Percentiles rank a stretch among this genome's conserved stretches.
Evolutionary conservation across 2,888 invertebrate genomes (phyloP).

Genomic region (Tetragonisca angustula): DNA sequence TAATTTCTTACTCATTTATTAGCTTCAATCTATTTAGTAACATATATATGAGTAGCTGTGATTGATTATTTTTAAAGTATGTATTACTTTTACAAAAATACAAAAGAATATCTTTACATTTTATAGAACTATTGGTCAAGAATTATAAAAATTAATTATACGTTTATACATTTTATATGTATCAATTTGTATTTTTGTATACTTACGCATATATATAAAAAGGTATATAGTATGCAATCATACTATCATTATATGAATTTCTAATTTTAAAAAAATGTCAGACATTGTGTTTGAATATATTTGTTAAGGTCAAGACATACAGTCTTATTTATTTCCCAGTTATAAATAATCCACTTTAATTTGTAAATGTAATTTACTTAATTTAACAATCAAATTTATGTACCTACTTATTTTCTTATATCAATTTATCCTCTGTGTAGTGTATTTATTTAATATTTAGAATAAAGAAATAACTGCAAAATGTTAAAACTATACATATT

Average conservation of each 20-base stretch:
- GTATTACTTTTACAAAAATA: slow-evolving; percentile 27
- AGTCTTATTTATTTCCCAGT: slow-evolving; percentile 49
- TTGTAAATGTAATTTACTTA: slow-evolving; percentile 31
- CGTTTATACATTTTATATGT: slow-evolving; percentile 42
- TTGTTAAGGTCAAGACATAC: slow-evolving; percentile 25
- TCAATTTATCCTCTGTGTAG: background rate
- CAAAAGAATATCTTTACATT: slow-evolving; percentile 35
- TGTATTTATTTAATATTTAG: slow-evolving; percentile 21
- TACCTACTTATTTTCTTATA: slow-evolving; percentile 13
- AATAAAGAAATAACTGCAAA: slow-evolving; percentile 20
- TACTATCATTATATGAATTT: slow-evolving; percentile 22
- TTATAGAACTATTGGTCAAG: slow-evolving; percentile 12
- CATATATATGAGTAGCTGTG: slow-evolving; percentile 48
- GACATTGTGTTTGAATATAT: slow-evolving; percentile 36
- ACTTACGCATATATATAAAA: slow-evolving; percentile 31
- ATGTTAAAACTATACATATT: background rate
- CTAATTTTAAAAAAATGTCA: slow-evolving; percentile 26
- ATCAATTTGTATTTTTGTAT: slow-evolving; percentile 48
- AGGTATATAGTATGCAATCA: slow-evolving; percentile 12
- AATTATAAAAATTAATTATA: slow-evolving; percentile 19
- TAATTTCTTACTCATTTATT: slow-evolving; percentile 51
- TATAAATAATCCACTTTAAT: slow-evolving; percentile 30
- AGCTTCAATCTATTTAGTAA: slow-evolving; percentile 52
- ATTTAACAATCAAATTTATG: slow-evolving; percentile 35
- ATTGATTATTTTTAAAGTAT: slow-evolving; percentile 50